Conservation (phyloP, 2,888 invertebrate species). For the Trissolcus japonicus region DNA sequence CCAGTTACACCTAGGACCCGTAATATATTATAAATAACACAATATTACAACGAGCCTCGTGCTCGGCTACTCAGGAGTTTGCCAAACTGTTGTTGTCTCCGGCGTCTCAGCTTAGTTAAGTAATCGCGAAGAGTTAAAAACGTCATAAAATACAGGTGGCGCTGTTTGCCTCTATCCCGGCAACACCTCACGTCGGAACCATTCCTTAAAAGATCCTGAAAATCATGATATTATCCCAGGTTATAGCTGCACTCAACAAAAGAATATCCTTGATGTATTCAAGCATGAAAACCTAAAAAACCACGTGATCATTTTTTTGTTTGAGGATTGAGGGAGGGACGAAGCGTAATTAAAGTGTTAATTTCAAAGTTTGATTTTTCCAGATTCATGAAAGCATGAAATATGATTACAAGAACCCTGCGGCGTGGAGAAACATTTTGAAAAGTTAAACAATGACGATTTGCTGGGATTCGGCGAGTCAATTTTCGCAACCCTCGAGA, state of each 20-base stretch:
- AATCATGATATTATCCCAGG: slow-evolving; percentile 40
- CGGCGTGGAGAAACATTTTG: not conserved
- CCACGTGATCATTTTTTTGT: no score
- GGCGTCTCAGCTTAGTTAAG: slow-evolving; percentile 55
- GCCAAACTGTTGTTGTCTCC: slow-evolving; percentile 55
- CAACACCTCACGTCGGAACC: slow-evolving; percentile 56
- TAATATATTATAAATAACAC: slow-evolving; percentile 67
- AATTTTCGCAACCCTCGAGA: slow-evolving; percentile 3
- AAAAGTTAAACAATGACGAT: slow-evolving; percentile 20
- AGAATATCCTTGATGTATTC: no score
- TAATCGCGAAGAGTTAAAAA: slow-evolving; percentile 65
- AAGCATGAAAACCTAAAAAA: no score
- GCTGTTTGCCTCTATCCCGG: slow-evolving; percentile 42
- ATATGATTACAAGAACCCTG: no score
- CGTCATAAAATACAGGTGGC: slow-evolving; percentile 65
- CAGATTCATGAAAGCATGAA: not conserved
- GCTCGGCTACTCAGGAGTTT: slow-evolving; percentile 60
- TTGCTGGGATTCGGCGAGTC: not conserved
- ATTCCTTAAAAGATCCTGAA: slow-evolving; percentile 48
- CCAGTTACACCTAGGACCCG: slow-evolving; percentile 58
- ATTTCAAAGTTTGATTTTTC: slow-evolving; percentile 5
- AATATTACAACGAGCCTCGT: slow-evolving; percentile 62
- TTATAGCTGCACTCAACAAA: not conserved
- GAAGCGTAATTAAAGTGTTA: not conserved
- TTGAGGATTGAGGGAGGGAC: no score